These are phyloP conservation scores for Pelochelys cantorii DNA, from an alignment of 2,797 vertebrate species.

Conservation along the genomic window DNA sequence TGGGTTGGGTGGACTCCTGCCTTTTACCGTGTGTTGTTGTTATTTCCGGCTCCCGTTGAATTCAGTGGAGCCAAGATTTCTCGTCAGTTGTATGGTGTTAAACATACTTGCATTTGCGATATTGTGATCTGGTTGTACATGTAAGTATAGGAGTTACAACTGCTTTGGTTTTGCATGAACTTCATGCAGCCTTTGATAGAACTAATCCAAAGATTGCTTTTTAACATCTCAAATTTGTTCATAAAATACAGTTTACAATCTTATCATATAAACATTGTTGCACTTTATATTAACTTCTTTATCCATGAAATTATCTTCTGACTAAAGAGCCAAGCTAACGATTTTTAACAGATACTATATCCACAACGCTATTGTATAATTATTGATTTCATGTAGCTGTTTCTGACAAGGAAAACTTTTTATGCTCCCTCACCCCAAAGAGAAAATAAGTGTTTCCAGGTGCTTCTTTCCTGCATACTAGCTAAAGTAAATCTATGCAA, in stretches of 20 bases:
- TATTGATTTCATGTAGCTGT: neutral
- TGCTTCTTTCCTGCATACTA: neutral
- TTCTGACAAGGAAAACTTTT: neutral
- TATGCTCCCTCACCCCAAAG: neutral
- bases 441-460: neutral
- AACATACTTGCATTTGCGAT: neutral
- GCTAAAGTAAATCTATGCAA: neutral
- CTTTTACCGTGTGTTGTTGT: neutral
- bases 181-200: neutral
- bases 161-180: too few relatives aligned
- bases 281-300: neutral
- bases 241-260: neutral
- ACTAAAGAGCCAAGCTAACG: neutral
- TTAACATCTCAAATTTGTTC: neutral
- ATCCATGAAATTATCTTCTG: neutral
- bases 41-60: neutral
- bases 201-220: neutral
- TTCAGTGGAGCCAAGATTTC: neutral
- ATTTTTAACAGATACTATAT: neutral
- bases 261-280: neutral
- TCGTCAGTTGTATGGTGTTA: neutral
- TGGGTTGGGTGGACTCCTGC: neutral
- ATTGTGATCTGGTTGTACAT: neutral
- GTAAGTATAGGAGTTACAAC: neutral
- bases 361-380: neutral